Evolutionary conservation across 2,113 vertebrate genomes (phyloP), one percentile per base, ranked within the genome.

Genomic region (Rhineura floridana): DNA sequence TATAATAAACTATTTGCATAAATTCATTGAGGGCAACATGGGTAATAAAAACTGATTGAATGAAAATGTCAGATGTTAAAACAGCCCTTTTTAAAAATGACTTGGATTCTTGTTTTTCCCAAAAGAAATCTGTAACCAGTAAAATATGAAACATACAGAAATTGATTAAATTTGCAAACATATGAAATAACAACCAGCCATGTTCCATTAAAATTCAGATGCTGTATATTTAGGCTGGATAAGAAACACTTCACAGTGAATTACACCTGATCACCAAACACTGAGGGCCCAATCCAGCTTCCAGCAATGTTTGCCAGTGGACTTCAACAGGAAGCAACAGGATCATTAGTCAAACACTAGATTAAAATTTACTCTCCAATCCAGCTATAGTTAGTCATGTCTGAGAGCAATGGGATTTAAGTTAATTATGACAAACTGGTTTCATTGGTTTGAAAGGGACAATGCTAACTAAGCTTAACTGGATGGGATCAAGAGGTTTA

Each of bases 211-310:
- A 94, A 96, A 90, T 90, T 87, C 93, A 90, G 70, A 93, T 92
- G 88, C 84, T 90, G 33, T 79, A 69, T 88, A 83, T 85, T 50
- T 76, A 11, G 23, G 62, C 48, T 92, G 88, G 91, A 92, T 94
- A 91, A 93, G 95, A 96, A 96, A 89, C 83, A 81, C 76, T 96
- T 96, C 96, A 96, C 96, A 96, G 95, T 96, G 92, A 93, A 92
- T 92, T 91, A 89, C 77, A 93, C 85, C 88, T 79, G 90, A 92
- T 79, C 67, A 81, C 94, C 88, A 93, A 87, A 83, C 90, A 93
- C 55, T 79, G 84, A 92, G 87, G 39, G 80, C 28, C 82, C 79
- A 91, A 79, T 90, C 69, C 70, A 91, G 83, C 59, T 94, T 91
- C 69, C 88, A 92, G 69, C 90, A 84, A 50, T 30, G 5, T 84